phyloP scores from a whole-genome alignment of 2,797 vertebrate species.

The Sylvia borin region DNA sequence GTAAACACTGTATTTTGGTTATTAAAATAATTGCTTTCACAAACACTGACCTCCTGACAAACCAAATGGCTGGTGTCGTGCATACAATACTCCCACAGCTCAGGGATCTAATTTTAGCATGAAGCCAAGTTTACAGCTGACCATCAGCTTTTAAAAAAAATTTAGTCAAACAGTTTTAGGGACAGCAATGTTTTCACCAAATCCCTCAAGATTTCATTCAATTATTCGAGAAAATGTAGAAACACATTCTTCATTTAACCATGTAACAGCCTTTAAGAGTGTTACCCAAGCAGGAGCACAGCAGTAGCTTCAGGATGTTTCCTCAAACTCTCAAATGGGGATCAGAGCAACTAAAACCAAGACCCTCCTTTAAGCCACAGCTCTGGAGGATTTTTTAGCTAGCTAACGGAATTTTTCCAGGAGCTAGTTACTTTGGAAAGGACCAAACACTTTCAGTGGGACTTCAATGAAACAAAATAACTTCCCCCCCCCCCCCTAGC shows the following conservation, averaged over 20 bases:
- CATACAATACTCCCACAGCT: neutral
- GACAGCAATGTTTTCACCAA: neutral
- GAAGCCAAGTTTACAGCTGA: neutral
- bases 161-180: neutral
- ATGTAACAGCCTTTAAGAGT: neutral
- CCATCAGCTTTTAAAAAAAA: neutral
- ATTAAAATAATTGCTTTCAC: constrained; percentile 32
- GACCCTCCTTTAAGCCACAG: neutral
- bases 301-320: neutral
- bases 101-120: neutral
- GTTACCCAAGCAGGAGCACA: neutral
- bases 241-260: neutral
- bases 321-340: neutral
- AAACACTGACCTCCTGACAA: neutral
- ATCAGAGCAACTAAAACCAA: neutral
- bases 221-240: neutral
- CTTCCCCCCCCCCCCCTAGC: neutral
- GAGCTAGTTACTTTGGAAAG: neutral
- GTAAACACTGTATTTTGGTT: neutral
- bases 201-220: neutral
- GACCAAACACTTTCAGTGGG: neutral
- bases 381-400: neutral
- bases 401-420: neutral
- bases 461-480: neutral
- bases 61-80: neutral